These are phyloP conservation scores for Oophaga sylvatica DNA, from an alignment of 2,797 vertebrate genomes.

Conservation along the genomic window DNA sequence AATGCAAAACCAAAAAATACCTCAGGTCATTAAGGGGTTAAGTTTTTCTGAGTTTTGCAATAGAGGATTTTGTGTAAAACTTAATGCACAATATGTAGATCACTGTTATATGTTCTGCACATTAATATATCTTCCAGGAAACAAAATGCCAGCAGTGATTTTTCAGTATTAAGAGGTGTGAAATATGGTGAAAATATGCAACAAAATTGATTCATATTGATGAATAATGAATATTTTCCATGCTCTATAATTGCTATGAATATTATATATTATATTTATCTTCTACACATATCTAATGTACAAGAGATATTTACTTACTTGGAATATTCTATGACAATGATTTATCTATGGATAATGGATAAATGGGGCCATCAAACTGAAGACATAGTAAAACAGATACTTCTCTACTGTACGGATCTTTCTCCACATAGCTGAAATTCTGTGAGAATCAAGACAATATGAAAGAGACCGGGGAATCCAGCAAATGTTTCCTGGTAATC, in stretches of 20 bases:
- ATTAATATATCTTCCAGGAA: not conserved
- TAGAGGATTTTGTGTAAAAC: not conserved
- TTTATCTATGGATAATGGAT: conserved; percentile 1
- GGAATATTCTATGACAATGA: not conserved
- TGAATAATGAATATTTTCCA: not conserved
- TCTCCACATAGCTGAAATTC: conserved; percentile 42
- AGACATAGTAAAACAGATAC: not conserved
- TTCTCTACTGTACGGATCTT: conserved; percentile 28
- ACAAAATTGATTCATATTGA: no score
- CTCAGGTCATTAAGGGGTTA: no score
- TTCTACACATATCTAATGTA: not conserved
- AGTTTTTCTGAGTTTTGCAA: no score
- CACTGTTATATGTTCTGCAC: no score
- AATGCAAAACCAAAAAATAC: no score
- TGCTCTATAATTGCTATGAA: not conserved
- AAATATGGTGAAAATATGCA: not conserved
- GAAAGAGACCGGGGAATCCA: conserved; percentile 33
- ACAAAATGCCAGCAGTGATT: not conserved
- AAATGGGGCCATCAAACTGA: not conserved
- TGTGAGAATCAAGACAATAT: conserved; percentile 48
- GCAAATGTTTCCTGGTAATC: conserved; percentile 54
- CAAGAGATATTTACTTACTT: not conserved
- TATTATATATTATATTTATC: no score
- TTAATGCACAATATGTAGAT: not conserved
- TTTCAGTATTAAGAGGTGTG: not conserved